Evolutionary conservation across 2,797 vertebrate species (phyloP).

Genomic region (Ispidina lecontei): DNA sequence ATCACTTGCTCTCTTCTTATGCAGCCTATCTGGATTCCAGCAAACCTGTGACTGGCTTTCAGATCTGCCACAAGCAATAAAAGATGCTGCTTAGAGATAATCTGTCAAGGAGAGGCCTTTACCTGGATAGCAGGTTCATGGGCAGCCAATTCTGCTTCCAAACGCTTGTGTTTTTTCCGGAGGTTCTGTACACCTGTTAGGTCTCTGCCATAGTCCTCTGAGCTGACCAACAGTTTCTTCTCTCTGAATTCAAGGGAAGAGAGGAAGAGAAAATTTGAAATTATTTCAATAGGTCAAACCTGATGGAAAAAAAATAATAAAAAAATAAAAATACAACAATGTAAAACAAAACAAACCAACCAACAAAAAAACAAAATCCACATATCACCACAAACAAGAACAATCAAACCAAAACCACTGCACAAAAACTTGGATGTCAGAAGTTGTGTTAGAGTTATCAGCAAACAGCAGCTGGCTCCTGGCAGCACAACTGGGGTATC

Average conservation of each 20-base stretch:
- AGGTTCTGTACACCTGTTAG: constrained; percentile 97
- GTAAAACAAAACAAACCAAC: too few species aligned
- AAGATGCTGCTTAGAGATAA: neutral
- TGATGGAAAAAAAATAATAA: neutral
- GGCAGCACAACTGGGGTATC: neutral
- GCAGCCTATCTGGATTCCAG: neutral
- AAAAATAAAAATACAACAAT: too few species aligned
- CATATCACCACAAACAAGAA: too few species aligned
- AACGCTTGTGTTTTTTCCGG: constrained; percentile 96
- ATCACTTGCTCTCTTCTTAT: neutral
- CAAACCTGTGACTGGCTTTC: neutral
- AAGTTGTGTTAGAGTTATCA: neutral
- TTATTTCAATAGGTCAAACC: neutral
- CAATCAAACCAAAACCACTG: too few species aligned
- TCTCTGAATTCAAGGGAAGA: constrained; percentile 79
- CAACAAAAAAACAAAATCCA: too few species aligned
- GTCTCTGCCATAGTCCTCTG: constrained; percentile 98
- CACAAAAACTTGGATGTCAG: neutral
- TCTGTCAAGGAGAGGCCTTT: neutral
- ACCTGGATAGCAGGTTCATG: constrained; percentile 98
- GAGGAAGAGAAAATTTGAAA: neutral
- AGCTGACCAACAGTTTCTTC: constrained; percentile 96
- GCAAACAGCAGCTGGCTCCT: neutral
- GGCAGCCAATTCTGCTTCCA: constrained; percentile 95
- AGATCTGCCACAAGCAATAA: neutral